phyloP scores from a whole-genome alignment of 2,888 invertebrate species.

The Drosophila demipolita region DNA sequence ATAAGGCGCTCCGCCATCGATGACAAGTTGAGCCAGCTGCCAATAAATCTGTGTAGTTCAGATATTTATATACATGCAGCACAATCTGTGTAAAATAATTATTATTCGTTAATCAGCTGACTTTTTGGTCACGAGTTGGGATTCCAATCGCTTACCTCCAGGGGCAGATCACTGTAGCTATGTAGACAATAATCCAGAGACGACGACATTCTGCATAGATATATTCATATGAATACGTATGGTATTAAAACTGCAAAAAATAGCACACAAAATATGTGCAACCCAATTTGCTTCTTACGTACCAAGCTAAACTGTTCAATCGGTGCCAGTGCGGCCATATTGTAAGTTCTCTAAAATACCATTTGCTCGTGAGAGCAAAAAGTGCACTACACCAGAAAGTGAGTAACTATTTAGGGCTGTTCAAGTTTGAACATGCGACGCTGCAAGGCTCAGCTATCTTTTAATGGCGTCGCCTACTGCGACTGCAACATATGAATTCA shows the following conservation, averaged over 20 bases:
- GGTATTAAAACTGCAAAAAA: slow-evolving; percentile 1
- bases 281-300: slow-evolving; percentile 24
- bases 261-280: slow-evolving; percentile 8
- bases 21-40: slow-evolving; percentile 88
- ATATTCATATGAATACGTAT: not conserved
- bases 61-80: slow-evolving; percentile 88
- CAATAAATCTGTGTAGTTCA: slow-evolving; percentile 88
- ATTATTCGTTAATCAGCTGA: slow-evolving; percentile 59
- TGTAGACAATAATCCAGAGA: slow-evolving; percentile 40
- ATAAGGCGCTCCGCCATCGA: slow-evolving; percentile 89
- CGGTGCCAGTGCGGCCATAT: slow-evolving; percentile 45
- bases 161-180: slow-evolving; percentile 82
- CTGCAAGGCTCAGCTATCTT: too few species aligned
- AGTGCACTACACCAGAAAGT: not conserved
- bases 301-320: slow-evolving; percentile 23
- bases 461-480: too few species aligned
- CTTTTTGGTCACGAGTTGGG: slow-evolving; percentile 56
- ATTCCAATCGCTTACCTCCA: slow-evolving; percentile 75
- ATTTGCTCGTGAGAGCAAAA: not conserved
- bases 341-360: slow-evolving; percentile 28
- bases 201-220: slow-evolving; percentile 46
- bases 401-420: not conserved
- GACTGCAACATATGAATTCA: too few species aligned
- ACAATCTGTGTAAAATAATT: slow-evolving; percentile 86
- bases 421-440: too few species aligned